These are phyloP conservation scores for Drosophila neutralis DNA, from an alignment of 2,888 invertebrate genomes.

Conservation along the genomic window DNA sequence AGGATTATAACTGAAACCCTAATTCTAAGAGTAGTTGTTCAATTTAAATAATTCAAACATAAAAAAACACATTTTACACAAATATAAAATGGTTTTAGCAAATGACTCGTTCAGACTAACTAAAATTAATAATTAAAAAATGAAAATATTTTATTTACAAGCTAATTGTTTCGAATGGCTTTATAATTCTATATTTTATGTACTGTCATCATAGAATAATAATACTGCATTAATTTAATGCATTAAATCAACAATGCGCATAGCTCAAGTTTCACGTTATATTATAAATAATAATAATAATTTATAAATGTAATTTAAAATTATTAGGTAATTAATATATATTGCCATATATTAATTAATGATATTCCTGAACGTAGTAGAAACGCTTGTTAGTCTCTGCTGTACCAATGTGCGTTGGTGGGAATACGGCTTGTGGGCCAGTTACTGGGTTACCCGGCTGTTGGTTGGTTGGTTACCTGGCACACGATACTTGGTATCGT, in stretches of 20 bases:
- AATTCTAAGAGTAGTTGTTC: neutral
- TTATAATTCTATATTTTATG: rapidly evolving
- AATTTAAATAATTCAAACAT: neutral
- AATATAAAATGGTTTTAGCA: neutral
- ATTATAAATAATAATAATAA: neutral
- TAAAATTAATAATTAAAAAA: neutral
- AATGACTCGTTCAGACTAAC: neutral
- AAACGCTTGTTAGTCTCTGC: neutral
- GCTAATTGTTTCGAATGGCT: neutral
- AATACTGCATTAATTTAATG: neutral
- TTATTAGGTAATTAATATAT: neutral
- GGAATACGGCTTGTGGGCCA: slow-evolving; percentile 32
- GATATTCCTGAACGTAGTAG: neutral
- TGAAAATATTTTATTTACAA: neutral
- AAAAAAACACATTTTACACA: neutral
- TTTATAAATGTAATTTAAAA: neutral
- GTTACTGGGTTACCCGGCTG: slow-evolving; percentile 51
- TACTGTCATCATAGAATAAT: neutral
- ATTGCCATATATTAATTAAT: neutral
- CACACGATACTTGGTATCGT: slow-evolving; percentile 3
- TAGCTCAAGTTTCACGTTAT: neutral
- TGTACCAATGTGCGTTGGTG: slow-evolving; percentile 41
- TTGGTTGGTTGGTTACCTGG: slow-evolving; percentile 8
- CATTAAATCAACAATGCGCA: neutral
- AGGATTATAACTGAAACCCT: too few species aligned